Evolutionary conservation across 37 sponge, comb jelly and placozoan species (phyloP), one percentile per base, ranked within the genome.

Genomic region (Ianthella basta): DNA sequence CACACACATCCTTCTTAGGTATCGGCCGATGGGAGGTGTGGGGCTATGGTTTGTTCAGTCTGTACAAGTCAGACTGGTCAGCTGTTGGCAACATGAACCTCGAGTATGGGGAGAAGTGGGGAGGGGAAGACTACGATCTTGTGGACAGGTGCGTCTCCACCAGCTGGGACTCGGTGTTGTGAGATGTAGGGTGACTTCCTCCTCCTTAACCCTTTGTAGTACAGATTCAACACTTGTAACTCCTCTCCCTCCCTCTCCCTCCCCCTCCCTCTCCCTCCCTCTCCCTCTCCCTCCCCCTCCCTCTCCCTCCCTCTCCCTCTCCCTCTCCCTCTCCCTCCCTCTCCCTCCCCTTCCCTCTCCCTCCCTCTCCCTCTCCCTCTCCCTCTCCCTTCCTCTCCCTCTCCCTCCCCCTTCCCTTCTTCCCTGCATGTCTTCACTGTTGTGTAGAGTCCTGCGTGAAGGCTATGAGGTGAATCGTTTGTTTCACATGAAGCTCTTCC

Each of bases 401-500:
- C 50, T 8, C 8, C 50, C 50, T 44, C 6, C 50, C 50, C 50
- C 25, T 14, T 4, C 63, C n/a, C 13, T 4, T 61, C 25, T 61
- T 23, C 63, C n/a, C 27, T 25, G 27, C 63, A 3, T 61, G 63
- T 61, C n/a, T 12, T 23, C 27, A 23, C 4, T 56, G 59, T 29
- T 19, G 13, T 72, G 73, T 10, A 75, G 78, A 50, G 16, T 75
- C 37, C 44, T 75, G 25, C 54, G 54, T 21, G 12, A 41, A 25
- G 78, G 78, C n/a, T 75, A 75, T 10, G 78, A 75, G 78, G 78
- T 75, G 41, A 75, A 75, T 53, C 37, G 78, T 2, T 44, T 75
- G 78, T 44, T 75, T 8, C 78, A 75, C 78, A 40, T 50, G 54
- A 75, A 75, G 78, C 78, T 75, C 54, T 75, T 75, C 53, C 78